phyloP scores from a whole-genome alignment of 2,113 vertebrate species.

The Corythoichthys haematopterus region DNA sequence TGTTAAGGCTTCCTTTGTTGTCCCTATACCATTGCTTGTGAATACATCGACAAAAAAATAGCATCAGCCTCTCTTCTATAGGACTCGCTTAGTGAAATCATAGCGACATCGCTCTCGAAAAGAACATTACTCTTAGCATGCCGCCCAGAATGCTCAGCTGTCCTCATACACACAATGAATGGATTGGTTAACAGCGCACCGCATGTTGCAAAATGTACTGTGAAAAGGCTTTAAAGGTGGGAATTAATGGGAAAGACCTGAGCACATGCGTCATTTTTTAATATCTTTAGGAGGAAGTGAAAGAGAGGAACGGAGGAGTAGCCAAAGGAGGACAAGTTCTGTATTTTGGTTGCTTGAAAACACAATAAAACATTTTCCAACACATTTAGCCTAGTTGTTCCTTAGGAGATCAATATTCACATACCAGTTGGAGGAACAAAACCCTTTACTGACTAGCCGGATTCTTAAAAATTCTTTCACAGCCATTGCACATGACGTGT shows the following conservation, averaged over 20 bases:
- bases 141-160: too few species aligned
- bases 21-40: too few species aligned
- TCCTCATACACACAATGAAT: too few species aligned
- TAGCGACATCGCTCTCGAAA: too few species aligned
- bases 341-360: neutral
- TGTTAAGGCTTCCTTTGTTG: too few species aligned
- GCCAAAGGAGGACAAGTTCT: neutral
- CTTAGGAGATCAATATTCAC: neutral
- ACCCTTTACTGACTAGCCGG: neutral
- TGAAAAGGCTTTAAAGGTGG: neutral
- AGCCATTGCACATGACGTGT: neutral
- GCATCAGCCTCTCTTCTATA: too few species aligned
- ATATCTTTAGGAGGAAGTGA: conserved; percentile 1
- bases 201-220: too few species aligned
- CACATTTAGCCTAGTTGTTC: too few species aligned
- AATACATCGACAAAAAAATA: too few species aligned
- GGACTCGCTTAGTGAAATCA: too few species aligned
- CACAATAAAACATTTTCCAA: neutral
- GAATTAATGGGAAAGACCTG: neutral
- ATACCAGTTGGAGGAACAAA: neutral
- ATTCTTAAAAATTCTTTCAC: neutral
- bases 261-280: neutral
- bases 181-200: too few species aligned
- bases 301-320: neutral
- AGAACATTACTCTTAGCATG: too few species aligned